These are phyloP conservation scores for Neelides sp. DNA, from an alignment of 1,140 invertebrate species.

Conservation along the genomic window DNA sequence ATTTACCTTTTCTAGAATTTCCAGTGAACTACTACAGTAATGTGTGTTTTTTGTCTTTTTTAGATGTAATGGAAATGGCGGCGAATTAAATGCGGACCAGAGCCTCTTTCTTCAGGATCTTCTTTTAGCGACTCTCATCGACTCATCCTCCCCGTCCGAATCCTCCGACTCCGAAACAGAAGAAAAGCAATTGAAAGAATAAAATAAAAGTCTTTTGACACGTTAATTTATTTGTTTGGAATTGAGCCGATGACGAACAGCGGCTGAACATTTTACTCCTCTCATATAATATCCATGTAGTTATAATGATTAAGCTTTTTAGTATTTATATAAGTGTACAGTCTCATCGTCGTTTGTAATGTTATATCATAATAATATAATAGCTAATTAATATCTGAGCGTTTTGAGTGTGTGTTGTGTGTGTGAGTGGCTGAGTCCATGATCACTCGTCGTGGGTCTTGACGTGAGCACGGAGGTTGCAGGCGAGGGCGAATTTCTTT, in stretches of 20 bases:
- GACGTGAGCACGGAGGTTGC: slow-evolving; percentile 44
- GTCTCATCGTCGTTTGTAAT: too few species aligned
- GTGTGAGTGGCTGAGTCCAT: background rate
- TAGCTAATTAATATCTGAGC: background rate
- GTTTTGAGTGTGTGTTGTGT: background rate
- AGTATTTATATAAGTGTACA: background rate
- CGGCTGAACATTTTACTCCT: background rate
- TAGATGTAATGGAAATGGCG: slow-evolving; percentile 31
- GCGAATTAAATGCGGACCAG: slow-evolving; percentile 43
- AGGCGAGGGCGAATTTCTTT: slow-evolving; percentile 44
- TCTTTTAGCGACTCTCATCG: slow-evolving; percentile 48
- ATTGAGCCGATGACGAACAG: background rate
- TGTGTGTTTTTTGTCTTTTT: slow-evolving; percentile 33
- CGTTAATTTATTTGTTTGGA: too few species aligned
- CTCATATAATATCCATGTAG: background rate
- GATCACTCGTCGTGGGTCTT: slow-evolving; percentile 39
- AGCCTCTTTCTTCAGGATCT: slow-evolving; percentile 57
- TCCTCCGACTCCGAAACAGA: background rate
- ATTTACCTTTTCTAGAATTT: too few species aligned
- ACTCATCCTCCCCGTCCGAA: slow-evolving; percentile 28
- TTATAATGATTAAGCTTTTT: background rate
- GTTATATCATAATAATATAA: background rate
- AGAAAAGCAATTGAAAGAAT: background rate
- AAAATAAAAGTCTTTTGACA: slow-evolving; percentile 3
- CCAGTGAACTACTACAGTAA: slow-evolving; percentile 32